Evolutionary conservation across 2,113 vertebrate species (phyloP).

Genomic region (Prionailurus viverrinus): DNA sequence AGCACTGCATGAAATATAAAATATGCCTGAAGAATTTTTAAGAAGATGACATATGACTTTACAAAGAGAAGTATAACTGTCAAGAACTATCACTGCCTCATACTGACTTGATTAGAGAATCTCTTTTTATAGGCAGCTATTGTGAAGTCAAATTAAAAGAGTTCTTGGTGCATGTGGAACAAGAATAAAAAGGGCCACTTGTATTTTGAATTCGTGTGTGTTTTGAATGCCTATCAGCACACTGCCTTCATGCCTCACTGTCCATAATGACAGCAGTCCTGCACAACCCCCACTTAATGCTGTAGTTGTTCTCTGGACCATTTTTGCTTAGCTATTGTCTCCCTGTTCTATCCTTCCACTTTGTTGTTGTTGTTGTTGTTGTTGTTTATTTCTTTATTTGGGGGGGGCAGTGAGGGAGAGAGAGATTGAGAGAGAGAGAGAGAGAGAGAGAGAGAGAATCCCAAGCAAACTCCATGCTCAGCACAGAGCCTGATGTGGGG

Average conservation of each 20-base stretch:
- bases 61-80: not conserved
- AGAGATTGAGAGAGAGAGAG: too few relatives aligned
- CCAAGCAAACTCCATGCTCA: too few relatives aligned
- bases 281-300: fast-evolving
- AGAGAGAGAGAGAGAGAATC: too few relatives aligned
- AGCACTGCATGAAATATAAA: not conserved
- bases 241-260: not conserved
- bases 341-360: not conserved
- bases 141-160: not conserved
- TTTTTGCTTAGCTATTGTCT: not conserved
- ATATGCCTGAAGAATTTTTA: not conserved
- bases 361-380: too few relatives aligned
- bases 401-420: too few relatives aligned
- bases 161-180: not conserved
- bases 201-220: not conserved
- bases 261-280: not conserved
- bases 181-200: not conserved
- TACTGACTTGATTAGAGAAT: not conserved
- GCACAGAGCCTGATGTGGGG: too few relatives aligned
- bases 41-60: not conserved
- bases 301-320: not conserved
- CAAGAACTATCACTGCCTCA: not conserved
- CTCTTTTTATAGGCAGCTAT: not conserved
- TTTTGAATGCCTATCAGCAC: not conserved
- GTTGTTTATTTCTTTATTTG: too few relatives aligned